Evolutionary conservation across 2,888 invertebrate genomes (phyloP).

Genomic region (Achlya flavicornis): DNA sequence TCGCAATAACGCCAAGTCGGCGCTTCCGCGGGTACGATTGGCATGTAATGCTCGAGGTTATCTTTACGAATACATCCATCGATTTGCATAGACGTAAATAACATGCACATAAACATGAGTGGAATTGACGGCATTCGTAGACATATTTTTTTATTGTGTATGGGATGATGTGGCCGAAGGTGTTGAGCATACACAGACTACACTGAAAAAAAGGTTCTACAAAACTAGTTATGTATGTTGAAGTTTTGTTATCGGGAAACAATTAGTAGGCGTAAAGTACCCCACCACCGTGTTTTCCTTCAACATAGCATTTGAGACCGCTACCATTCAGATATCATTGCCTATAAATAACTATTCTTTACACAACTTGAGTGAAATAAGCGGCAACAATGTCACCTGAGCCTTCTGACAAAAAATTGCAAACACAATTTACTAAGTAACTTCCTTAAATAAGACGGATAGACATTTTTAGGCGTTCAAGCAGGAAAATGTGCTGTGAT

Average conservation of each 20-base stretch:
- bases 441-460: conserved; percentile 69
- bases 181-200: too few relatives aligned
- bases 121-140: background rate
- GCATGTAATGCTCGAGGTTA: conserved; percentile 37
- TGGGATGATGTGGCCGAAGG: too few relatives aligned
- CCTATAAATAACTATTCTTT: too few relatives aligned
- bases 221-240: too few relatives aligned
- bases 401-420: conserved; percentile 32
- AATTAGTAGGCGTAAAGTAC: too few relatives aligned
- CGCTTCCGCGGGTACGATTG: conserved; percentile 55
- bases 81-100: conserved; percentile 16
- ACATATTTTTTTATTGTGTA: background rate
- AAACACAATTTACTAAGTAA: conserved; percentile 59
- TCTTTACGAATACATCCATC: conserved; percentile 6
- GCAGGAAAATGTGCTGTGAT: conserved; percentile 48
- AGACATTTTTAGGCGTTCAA: conserved; percentile 52
- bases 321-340: too few relatives aligned
- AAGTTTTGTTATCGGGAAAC: too few relatives aligned
- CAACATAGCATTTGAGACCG: too few relatives aligned
- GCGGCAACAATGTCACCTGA: conserved; percentile 60
- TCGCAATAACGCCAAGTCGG: conserved; percentile 54
- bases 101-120: background rate
- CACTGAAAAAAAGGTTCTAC: too few relatives aligned
- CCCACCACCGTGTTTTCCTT: too few relatives aligned
- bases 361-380: conserved; percentile 28